These are phyloP conservation scores for Eriosoma lanigerum DNA, from an alignment of 1,140 invertebrate species.

Conservation along the genomic window DNA sequence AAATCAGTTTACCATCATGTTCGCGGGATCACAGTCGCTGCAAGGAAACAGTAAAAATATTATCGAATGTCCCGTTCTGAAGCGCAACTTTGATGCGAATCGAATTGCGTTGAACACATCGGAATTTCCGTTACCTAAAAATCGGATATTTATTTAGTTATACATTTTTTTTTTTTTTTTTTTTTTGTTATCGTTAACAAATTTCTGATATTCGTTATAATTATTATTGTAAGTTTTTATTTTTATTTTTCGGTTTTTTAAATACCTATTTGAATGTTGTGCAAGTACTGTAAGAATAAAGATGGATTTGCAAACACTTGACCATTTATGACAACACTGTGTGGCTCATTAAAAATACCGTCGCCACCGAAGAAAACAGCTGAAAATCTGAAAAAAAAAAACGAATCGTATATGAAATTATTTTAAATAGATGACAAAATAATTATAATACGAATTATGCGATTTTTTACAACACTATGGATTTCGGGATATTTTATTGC, in stretches of 20 bases:
- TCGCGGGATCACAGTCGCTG: slow-evolving; percentile 68
- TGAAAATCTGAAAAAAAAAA: slow-evolving; percentile 65
- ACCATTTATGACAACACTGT: slow-evolving; percentile 69
- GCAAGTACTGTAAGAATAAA: slow-evolving; percentile 61
- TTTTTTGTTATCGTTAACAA: no score
- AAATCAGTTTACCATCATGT: slow-evolving; percentile 65
- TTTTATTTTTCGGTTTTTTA: no score
- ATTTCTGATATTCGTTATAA: no score
- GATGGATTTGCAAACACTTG: slow-evolving; percentile 65
- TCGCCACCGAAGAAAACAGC: slow-evolving; percentile 78
- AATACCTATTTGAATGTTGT: slow-evolving; percentile 65
- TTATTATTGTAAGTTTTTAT: no score
- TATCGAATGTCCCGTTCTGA: slow-evolving; percentile 81
- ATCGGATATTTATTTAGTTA: neutral
- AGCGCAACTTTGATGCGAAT: slow-evolving; percentile 73
- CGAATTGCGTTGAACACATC: slow-evolving; percentile 77
- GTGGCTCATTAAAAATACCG: slow-evolving; percentile 70
- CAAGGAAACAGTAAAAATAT: slow-evolving; percentile 82
- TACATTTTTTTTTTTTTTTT: no score
- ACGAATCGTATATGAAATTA: no score
- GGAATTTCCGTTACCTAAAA: slow-evolving; percentile 62
- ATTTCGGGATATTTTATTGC: no score
- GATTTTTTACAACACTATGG: no score
- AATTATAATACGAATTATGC: no score
- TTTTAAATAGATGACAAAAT: no score